Evolutionary conservation across 2,113 vertebrate genomes (phyloP), one percentile per base, ranked within the genome.

Genomic region (Lutjanus erythropterus): DNA sequence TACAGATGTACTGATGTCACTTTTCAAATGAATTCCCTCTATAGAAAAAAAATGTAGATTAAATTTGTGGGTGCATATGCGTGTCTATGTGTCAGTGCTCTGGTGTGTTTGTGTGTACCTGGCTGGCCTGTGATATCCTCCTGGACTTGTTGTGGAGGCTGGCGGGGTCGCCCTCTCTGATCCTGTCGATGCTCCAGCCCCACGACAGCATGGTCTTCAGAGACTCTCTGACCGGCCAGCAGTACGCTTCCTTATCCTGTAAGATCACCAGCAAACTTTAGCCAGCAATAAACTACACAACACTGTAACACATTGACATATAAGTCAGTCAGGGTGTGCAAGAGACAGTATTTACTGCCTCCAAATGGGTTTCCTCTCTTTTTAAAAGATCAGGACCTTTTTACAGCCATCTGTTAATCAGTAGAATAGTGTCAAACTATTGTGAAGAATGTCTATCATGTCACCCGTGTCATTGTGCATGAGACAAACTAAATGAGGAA

Each of bases 211-310:
- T 98, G 1, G 97, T 99, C 92, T 98, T 99, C 35, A 99, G 88
- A 55, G 97, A 97, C 75, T 99, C 97, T 91, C 96, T 97, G 88
- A 98, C 97, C 23, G 97, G 94, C 95, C 96, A 95, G 18, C 96
- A 96, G 87, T 99, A 98, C 41, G 95, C 94, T 93, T 99, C 98
- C 90, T 97, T 98, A 85, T 99, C 98, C 97, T 99, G 61, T 9
- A 80, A 47, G 35, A 59, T 65, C 0, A 76, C 11, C 46, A 7
- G 8, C 12, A 27, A 15, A 44, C n/a, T 9, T 39, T 12, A 49
- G 10, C 75, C 25, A 33, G n/a, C n/a, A 39, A 25, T 39, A 18
- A 25, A 52, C 65, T 33, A 33, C 19, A 9, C n/a, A 3, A 49
- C 14, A 35, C 21, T 15, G 44, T 25, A 5, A 37, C 31, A 21